Base-by-base conservation (phyloP, 2,113 vertebrate genomes). In the Loxodonta africana region DNA sequence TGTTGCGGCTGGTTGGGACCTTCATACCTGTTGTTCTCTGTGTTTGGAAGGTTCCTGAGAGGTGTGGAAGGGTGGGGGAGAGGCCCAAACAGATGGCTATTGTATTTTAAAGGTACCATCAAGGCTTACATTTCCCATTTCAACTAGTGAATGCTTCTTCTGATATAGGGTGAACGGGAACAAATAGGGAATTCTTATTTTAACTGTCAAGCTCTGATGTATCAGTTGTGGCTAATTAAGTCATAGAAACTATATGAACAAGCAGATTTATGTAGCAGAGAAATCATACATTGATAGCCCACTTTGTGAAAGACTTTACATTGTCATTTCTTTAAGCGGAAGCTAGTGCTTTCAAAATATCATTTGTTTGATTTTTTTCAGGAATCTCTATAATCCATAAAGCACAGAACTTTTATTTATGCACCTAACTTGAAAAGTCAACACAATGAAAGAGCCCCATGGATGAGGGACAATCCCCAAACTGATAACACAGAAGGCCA, bases 331-430 rank as follows among this genome's bases (percentile, higher is more conserved):
- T 89, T 96, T 80, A 94, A 80, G 80, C 25, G 94, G 44, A 77
- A 81, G 51, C 44, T 87, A 86, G 53, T 63, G 44, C 89, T 96
- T 93, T 84, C 48, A 95, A 95, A 97, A 91, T 74, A n/a, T 44
- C 10, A 57, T 80, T 85, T 82, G 26, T 88, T 83, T 93, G 8
- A 10, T 80, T 92, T 84, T 73, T 73, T 94, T 57, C 46, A 80
- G 67, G 33, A 94, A 84, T 85, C 69, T 65, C 83, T 87, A 63
- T 91, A 89, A 83, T 88, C 51, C 76, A 73, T 17, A 89, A 92
- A 86, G 48, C 33, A 94, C 84, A 92, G 86, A 48, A 77, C 30
- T 85, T 69, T 88, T 88, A 51, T 95, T 95, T 87, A 53, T 25
- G 94, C 92, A 73, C 48, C 17, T 81, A 81, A 76, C 57, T 62